Conservation (phyloP, 2,797 vertebrate genomes). For the Sebastes matsubarae region DNA sequence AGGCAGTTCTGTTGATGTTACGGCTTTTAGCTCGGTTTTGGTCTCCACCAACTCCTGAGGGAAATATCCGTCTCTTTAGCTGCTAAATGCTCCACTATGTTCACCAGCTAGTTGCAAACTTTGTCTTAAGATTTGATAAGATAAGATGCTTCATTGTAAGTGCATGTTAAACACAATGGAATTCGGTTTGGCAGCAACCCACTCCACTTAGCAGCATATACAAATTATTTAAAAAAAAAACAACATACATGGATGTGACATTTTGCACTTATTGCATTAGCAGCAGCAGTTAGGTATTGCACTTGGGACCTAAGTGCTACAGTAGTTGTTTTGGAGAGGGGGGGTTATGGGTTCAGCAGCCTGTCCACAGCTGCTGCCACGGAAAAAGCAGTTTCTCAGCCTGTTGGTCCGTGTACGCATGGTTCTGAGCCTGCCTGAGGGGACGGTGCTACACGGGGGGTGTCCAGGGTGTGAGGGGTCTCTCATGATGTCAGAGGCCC, state of each 20-base stretch:
- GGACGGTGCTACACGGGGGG: fast-evolving
- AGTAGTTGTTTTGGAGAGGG: no score
- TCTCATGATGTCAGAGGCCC: not conserved
- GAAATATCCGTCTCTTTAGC: no score
- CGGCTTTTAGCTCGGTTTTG: not conserved
- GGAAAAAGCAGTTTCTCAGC: not conserved
- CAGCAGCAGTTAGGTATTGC: no score
- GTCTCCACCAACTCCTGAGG: no score
- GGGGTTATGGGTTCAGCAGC: not conserved
- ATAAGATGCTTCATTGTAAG: not conserved
- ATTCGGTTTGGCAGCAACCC: not conserved
- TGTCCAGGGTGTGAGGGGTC: not conserved
- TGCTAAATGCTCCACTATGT: not conserved
- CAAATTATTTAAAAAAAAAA: no score
- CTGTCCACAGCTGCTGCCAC: not conserved
- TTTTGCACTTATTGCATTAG: no score
- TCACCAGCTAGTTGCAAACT: not conserved
- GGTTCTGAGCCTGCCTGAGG: no score
- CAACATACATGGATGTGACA: no score
- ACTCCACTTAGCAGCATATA: no score
- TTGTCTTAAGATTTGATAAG: not conserved
- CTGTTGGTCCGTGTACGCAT: not conserved
- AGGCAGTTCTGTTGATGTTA: not conserved
- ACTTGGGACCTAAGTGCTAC: no score
- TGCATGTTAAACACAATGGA: not conserved